Base-by-base conservation (phyloP, 2,888 invertebrate species). In the Eupithecia pulchellata region DNA sequence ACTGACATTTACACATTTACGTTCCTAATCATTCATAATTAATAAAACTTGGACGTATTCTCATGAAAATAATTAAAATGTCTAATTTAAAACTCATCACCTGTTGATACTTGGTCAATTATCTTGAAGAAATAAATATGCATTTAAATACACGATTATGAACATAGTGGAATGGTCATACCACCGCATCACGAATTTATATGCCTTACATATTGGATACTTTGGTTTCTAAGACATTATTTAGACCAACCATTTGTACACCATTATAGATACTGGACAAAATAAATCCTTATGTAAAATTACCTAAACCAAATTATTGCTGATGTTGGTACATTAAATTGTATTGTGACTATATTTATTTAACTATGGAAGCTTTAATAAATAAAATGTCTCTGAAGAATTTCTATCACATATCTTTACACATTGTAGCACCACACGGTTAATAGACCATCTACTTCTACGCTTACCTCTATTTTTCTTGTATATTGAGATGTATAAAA, bases 381-480 rank as follows among this genome's bases (percentile, higher is more conserved):
- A 93, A 93, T 93, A 94, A 93, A 92, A 94, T 89, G 92, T 92
- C 89, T 93, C 91, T 93, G 92, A 86, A 93, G 91, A 91, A 89
- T 92, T 91, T 93, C 91, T 94, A 94, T 94, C 94, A 94, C 94
- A 94, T 93, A 89, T 93, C 93, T 84, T 94, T 93, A 92, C 92
- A 91, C 91, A 84, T 86, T 92, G 91, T 93, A 94, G 93, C 93
- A 94, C 94, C 94, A 93, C 93, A 89, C 94, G 83, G 91, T 93
- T 93, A 93, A 92, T 91, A 92, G 92, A 93, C 92, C 93, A 91
- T 91, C 93, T 92, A 93, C 89, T 80, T 81, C 86, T 86, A 93
- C 91, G 87, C 92, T 92, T 93, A 93, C 92, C 91, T 87, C 88
- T 93, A 92, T 91, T 91, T 90, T 85, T 89, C 86, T 91, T 93